Evolutionary conservation across 2,113 vertebrate genomes (phyloP).

Genomic region (Thomomys bottae): DNA sequence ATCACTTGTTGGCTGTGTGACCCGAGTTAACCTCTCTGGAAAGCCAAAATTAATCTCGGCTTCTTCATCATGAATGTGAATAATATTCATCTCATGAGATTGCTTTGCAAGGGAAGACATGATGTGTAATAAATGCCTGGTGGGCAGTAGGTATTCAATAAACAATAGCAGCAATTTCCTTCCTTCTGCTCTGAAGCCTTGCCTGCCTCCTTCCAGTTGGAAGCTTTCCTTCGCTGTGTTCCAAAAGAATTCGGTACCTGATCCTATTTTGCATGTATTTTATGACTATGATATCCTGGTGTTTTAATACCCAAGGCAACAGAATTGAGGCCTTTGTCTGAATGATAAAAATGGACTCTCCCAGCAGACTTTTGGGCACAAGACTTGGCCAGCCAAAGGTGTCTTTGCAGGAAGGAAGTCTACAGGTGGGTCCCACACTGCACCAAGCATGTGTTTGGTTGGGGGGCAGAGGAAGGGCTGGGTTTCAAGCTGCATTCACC

Average conservation of each 20-base stretch:
- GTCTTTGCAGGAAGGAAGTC: not conserved
- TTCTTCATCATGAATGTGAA: constrained; percentile 28
- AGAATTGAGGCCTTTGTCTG: not conserved
- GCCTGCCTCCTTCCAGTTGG: not conserved
- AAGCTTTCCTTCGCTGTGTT: not conserved
- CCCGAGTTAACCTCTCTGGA: not conserved
- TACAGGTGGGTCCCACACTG: not conserved
- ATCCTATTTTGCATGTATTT: constrained; percentile 24
- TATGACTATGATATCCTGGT: not conserved
- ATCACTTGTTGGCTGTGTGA: not conserved
- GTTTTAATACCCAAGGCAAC: not conserved
- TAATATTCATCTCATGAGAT: not conserved
- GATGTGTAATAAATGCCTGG: not conserved
- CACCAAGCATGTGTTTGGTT: not conserved
- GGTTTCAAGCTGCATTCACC: not conserved
- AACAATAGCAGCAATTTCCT: constrained; percentile 14
- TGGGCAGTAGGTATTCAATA: constrained; percentile 1
- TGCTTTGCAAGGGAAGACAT: constrained; percentile 16
- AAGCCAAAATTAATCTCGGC: constrained; percentile 30
- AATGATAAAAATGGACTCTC: not conserved
- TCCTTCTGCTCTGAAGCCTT: constrained; percentile 13
- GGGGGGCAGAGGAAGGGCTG: not conserved
- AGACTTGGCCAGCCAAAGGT: not conserved
- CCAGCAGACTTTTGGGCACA: not conserved
- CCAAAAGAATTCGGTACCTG: not conserved